Evolutionary conservation across 2,797 vertebrate species (phyloP).

Genomic region (Australoheros facetus): DNA sequence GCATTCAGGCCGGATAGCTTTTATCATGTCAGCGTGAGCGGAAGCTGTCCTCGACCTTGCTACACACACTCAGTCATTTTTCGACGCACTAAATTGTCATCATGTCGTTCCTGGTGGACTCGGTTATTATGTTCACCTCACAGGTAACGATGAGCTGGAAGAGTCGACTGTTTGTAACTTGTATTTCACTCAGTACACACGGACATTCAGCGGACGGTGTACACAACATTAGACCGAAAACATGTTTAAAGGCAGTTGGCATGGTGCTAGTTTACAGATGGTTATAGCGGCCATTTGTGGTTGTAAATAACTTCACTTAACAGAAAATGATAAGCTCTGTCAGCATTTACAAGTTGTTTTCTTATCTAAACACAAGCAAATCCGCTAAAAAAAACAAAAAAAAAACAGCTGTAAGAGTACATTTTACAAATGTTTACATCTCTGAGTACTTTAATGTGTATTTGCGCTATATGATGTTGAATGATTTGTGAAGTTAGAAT

Average conservation of each 20-base stretch:
- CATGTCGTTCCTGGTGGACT: slow-evolving; percentile 96
- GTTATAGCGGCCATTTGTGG: neutral
- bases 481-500: too few species aligned
- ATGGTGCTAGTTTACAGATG: neutral
- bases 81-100: slow-evolving; percentile 10
- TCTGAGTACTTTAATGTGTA: neutral
- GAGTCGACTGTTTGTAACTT: neutral
- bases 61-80: neutral
- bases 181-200: neutral
- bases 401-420: neutral
- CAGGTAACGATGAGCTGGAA: slow-evolving; percentile 81
- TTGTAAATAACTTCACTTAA: neutral
- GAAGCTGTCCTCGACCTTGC: neutral
- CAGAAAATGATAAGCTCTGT: neutral
- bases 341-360: neutral
- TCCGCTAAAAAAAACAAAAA: neutral
- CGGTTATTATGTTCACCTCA: slow-evolving; percentile 94
- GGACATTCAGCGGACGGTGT: neutral
- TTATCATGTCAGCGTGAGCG: slow-evolving; percentile 35
- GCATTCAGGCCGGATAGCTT: neutral
- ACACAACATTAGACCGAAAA: neutral
- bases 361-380: neutral
- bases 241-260: neutral
- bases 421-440: neutral
- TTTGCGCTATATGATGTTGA: neutral